Evolutionary conservation across 2,797 vertebrate genomes (phyloP).

Genomic region (Acrossocheilus fasciatus): DNA sequence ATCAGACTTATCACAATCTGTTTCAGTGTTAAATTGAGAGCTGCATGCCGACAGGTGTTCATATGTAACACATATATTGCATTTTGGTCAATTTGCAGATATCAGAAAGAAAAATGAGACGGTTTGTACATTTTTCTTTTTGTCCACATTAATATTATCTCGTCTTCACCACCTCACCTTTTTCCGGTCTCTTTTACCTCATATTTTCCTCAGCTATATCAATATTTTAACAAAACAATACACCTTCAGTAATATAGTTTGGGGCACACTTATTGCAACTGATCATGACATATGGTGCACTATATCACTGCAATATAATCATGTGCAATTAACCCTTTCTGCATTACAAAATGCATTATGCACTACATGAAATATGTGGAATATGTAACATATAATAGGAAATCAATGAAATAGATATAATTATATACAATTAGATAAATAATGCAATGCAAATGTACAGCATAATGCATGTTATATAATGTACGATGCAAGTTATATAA

Average conservation of each 20-base stretch:
- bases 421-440: neutral
- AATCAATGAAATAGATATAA: neutral
- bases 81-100: neutral
- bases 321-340: neutral
- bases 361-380: neutral
- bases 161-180: neutral
- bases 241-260: neutral
- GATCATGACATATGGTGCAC: neutral
- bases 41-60: neutral
- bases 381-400: neutral
- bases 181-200: neutral
- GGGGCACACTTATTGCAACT: neutral
- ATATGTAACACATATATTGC: neutral
- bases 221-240: neutral
- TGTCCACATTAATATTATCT: neutral
- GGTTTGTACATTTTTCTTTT: neutral
- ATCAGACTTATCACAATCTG: neutral
- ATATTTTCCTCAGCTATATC: too few species aligned
- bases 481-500: neutral
- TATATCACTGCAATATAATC: neutral
- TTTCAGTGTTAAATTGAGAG: neutral
- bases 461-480: too few species aligned
- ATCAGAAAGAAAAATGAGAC: neutral
- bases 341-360: neutral
- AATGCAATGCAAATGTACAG: neutral